Evolutionary conservation across 2,888 invertebrate species (phyloP), one percentile per base, ranked within the genome.

Genomic region (Sceliomorpha sp.): DNA sequence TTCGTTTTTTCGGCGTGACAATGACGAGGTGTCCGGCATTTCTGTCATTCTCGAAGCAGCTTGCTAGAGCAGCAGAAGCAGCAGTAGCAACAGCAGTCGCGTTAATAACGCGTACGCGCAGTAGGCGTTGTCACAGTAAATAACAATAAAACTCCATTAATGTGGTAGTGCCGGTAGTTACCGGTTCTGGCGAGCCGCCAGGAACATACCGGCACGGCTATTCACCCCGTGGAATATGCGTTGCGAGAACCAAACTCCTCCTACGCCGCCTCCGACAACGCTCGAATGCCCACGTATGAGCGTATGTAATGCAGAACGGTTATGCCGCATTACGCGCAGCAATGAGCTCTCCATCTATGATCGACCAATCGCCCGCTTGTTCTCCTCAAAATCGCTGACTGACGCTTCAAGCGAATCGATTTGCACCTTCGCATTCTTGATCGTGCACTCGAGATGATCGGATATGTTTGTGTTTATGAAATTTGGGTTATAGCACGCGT

Each of bases 61-160:
- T 67, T 56, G 60, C 66, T 62, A 47, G 39, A 66, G 56, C 53
- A 62, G 62, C 59, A 20, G 20, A 2, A 20, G 20, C 20, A 5
- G 20, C 20, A 5, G 20, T 5, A 5, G 20, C 5, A 20, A 5
- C 53, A 62, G 62, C 59, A 60, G 59, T 44, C 62, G 50, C 72
- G 72, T 72, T 72, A 70, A 67, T 72, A 72, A 72, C 72, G 62
- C 63, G 63, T 58, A 59, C 72, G 59, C 62, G 66, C 60, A 70
- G 59, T 70, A 70, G 70, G 63, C 69, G 72, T 72, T 72, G 72
- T 72, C 81, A 78, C 81, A 78, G 82, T 86, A 87, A 87, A 87
- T 87, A 87, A 87, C 86, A 87, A 87, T 87, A 87, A 87, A 87
- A 87, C 82, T 87, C 82, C 81, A 87, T 86, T 85, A 87, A 85